These are phyloP conservation scores for Zoanthus sociatus DNA, from an alignment of 92 coral and sea anemone species.

Conservation along the genomic window DNA sequence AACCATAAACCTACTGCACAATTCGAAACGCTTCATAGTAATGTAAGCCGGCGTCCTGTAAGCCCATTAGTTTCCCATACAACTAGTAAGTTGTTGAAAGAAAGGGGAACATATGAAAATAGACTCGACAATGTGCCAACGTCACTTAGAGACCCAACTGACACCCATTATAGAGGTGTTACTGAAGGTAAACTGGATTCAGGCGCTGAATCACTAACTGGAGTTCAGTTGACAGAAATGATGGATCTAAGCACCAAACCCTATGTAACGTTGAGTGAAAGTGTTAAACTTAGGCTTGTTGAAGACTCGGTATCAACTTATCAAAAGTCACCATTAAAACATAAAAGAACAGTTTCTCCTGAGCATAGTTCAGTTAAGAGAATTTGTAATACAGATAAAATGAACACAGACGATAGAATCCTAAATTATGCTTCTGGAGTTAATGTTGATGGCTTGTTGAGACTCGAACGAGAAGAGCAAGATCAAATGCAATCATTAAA, in stretches of 20 bases:
- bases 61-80: neutral
- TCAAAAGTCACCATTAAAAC: slow-evolving; percentile 16
- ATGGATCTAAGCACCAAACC: slow-evolving; percentile 46
- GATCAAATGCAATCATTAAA: slow-evolving; percentile 78
- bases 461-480: slow-evolving; percentile 93
- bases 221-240: slow-evolving; percentile 9
- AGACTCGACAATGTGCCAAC: neutral
- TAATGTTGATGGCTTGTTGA: slow-evolving; percentile 79
- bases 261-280: slow-evolving; percentile 13
- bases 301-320: neutral
- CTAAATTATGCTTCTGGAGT: slow-evolving; percentile 72
- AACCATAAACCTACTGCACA: neutral
- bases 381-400: slow-evolving; percentile 43
- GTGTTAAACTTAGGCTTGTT: neutral
- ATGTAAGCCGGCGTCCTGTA: neutral
- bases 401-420: slow-evolving; percentile 9
- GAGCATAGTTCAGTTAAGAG: slow-evolving; percentile 46
- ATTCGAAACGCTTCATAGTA: neutral
- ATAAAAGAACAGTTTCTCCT: slow-evolving; percentile 14
- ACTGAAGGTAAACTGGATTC: neutral
- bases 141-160: neutral
- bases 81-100: neutral
- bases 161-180: neutral
- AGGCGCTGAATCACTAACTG: neutral
- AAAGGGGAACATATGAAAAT: slow-evolving; percentile 11